A percentile compares a stretch with the other conserved stretches of the same genome.
Conservation (phyloP, 2,113 vertebrate genomes). For the Polypterus bichir region DNA sequence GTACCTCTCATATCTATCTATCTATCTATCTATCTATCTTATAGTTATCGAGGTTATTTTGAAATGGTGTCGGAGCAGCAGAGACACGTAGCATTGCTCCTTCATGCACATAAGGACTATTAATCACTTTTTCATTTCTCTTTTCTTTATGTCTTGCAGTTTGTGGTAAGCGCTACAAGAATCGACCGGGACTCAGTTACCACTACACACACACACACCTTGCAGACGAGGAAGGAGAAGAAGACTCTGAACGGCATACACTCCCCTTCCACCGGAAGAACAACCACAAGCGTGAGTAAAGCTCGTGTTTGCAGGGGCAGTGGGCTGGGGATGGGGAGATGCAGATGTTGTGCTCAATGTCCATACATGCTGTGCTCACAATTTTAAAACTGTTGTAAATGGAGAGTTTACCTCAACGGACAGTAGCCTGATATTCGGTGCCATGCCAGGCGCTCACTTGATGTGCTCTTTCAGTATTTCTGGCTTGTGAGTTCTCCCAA, state of each 20-base stretch:
- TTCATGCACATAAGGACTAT: background rate
- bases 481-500: no score
- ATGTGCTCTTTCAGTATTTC: no score
- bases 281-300: slow-evolving; percentile 82
- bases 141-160: slow-evolving; percentile 36
- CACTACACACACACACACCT: slow-evolving; percentile 91
- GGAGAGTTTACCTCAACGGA: no score
- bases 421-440: no score
- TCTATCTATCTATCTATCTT: no score
- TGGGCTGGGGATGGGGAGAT: slow-evolving; percentile 21
- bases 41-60: no score
- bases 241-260: slow-evolving; percentile 73
- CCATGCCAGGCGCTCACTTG: no score
- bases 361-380: background rate
- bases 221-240: slow-evolving; percentile 84
- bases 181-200: slow-evolving; percentile 83
- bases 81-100: background rate
- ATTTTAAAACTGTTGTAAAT: no score
- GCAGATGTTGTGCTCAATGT: slow-evolving; percentile 20
- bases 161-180: slow-evolving; percentile 88
- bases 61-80: no score
- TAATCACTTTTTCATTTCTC: background rate
- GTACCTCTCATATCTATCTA: no score
- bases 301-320: slow-evolving; percentile 2
- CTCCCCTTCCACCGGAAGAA: slow-evolving; percentile 86